Base-by-base conservation (phyloP, 1,140 invertebrate species). In the Coenobita brevimanus region DNA sequence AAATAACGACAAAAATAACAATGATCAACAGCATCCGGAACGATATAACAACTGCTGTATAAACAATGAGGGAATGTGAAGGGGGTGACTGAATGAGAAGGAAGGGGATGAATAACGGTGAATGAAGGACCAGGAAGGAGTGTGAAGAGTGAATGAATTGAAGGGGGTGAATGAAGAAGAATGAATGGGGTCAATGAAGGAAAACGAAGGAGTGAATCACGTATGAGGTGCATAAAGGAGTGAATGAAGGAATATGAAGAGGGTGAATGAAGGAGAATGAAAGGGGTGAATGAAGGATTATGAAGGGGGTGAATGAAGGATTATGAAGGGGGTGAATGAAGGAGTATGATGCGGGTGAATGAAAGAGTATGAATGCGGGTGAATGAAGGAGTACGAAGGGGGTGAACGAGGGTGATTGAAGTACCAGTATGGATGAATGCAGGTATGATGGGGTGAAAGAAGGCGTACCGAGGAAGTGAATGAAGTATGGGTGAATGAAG, bases 41-140 rank as follows among this genome's bases (percentile, higher is more conserved):
- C n/a, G n/a, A n/a, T n/a, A n/a, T n/a, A n/a, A n/a, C n/a, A n/a
- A n/a, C n/a, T n/a, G n/a, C n/a, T n/a, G n/a, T n/a, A n/a, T n/a
- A n/a, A n/a, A n/a, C 6, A 50, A 50, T 50, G 46, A 50, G 1
- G 21, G 15, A n/a, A n/a, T n/a, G 27, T 1, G 67, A 33, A 24
- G 2, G 67, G 15, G 27, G 2, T 2, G 27, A 3, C 10, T 3
- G 3, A 10, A 3, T 3, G 24, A 38, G 17, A 3, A 13, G 10
- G 0, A 3, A 15, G 13, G n/a, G 67, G n/a, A 0, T 0, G 8
- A 0, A 0, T 2, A 33, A 10, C 0, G 10, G 1, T 0, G 4
- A 24, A 33, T 0, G 27, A 50, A 17, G 46, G 46, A 17, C 17
- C 6, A 50, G 6, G 46, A 50, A 17, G 46, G 46, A 17, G 6